Conservation (phyloP, 2,888 invertebrate genomes). For the Gisinianus flammeolus region DNA sequence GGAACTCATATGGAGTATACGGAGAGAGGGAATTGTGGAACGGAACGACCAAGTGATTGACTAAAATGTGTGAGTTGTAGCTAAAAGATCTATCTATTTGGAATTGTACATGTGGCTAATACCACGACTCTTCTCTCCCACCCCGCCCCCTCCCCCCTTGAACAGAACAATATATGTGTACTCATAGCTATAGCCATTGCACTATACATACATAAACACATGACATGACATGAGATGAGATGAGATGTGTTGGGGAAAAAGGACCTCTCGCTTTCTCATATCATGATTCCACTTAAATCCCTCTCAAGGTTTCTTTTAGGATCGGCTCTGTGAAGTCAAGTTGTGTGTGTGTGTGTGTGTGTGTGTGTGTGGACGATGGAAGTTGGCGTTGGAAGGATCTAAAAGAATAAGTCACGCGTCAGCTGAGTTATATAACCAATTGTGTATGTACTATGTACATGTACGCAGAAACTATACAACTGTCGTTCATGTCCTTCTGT, state of each 20-base stretch:
- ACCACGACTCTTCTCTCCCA: too few species aligned
- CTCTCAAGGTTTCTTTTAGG: constrained; percentile 26
- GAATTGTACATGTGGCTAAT: too few species aligned
- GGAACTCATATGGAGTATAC: too few species aligned
- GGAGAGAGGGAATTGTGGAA: too few species aligned
- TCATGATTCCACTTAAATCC: constrained; percentile 33
- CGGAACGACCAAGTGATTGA: too few species aligned
- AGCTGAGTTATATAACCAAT: constrained; percentile 37
- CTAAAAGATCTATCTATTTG: neutral
- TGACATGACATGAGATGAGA: neutral
- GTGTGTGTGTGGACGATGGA: neutral
- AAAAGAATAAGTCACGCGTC: constrained; percentile 42
- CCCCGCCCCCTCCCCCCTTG: too few species aligned
- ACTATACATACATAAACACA: neutral
- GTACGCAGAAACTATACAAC: too few species aligned
- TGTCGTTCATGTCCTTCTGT: neutral
- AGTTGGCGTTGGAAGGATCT: constrained; percentile 14
- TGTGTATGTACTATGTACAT: neutral
- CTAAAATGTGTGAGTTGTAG: neutral
- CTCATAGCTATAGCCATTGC: too few species aligned
- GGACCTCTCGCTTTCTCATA: constrained; percentile 27
- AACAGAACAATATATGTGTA: too few species aligned
- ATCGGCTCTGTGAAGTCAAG: constrained; percentile 27
- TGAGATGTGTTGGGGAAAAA: neutral
- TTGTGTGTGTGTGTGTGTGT: neutral